Base-by-base conservation (phyloP, 2,113 vertebrate species). In the Oophaga pumilio region DNA sequence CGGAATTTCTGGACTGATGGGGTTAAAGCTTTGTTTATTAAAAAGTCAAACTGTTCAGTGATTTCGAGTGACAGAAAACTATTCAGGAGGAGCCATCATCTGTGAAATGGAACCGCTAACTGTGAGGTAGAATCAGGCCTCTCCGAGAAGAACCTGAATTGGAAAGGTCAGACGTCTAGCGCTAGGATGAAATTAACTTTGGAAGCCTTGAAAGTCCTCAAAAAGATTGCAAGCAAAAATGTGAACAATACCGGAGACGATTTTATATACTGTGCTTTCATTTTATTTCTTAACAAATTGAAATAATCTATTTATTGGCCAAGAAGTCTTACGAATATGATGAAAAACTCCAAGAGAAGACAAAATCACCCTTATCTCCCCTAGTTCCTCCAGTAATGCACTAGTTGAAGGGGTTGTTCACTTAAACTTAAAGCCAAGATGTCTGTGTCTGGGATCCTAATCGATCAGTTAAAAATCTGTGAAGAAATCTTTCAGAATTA, bases 11-110 rank as follows among this genome's bases (percentile, higher is more conserved):
- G 81, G 15, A 68, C 49, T 57, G 81, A 84, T 33, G 8, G 71
- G 80, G 87, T 88, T 88, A 88, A 88, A 68, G 24, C 81, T 88
- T 88, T 84, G 81, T 88, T 88, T 88, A 88, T 84, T 88, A 88
- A 88, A 77, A 88, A 88, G 80, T 84, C 87, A 64, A 88, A 88
- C 71, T 56, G 69, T 59, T 84, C 28, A 64, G 59, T 88, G 87
- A 88, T 88, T 88, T 82, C 82, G n/a, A 88, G 80, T 84, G 79
- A 88, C 81, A 88, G 79, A 83, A 80, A 76, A 76, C 80, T 77
- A 83, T 88, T 84, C 71, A 76, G 56, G 59, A 83, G 71, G 80
- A 88, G 87, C 81, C 82, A 88, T 88, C 87, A 88, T 88, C 87
- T 88, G 87, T 88, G 87, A 88, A 88, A 88, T 88, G 81, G 87